phyloP scores from a whole-genome alignment of 2,113 vertebrate species.

The Spea bombifrons region DNA sequence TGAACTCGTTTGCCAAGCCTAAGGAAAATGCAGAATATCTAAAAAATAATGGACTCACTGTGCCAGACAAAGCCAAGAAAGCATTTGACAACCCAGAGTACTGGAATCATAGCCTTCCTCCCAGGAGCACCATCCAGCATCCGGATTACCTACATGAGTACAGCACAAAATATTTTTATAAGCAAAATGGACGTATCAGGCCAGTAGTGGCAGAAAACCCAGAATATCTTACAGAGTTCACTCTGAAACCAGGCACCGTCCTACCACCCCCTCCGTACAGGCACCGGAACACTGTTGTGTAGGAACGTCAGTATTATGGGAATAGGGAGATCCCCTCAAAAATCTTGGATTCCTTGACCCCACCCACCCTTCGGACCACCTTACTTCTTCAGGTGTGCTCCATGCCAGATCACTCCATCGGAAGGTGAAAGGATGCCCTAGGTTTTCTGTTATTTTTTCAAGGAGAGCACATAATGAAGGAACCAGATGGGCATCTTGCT shows the following conservation, averaged over 20 bases:
- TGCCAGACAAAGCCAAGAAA: slow-evolving; percentile 87
- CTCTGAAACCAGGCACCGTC: slow-evolving; percentile 84
- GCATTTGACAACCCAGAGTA: slow-evolving; percentile 98
- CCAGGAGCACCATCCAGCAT: slow-evolving; percentile 77
- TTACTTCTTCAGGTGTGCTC: slow-evolving; percentile 52
- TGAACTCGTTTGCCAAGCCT: slow-evolving; percentile 86
- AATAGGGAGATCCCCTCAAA: slow-evolving; percentile 52
- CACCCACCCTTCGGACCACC: slow-evolving; percentile 32
- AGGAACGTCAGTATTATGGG: slow-evolving; percentile 49
- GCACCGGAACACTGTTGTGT: slow-evolving; percentile 97
- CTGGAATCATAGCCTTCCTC: slow-evolving; percentile 94
- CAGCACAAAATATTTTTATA: slow-evolving; percentile 91
- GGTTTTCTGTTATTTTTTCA: slow-evolving; percentile 27
- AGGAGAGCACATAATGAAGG: slow-evolving; percentile 29
- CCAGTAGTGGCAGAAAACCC: slow-evolving; percentile 90
- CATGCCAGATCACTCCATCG: slow-evolving; percentile 58
- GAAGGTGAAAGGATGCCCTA: slow-evolving; percentile 35
- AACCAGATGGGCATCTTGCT: background rate
- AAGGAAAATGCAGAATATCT: slow-evolving; percentile 74
- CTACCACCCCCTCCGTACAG: slow-evolving; percentile 95
- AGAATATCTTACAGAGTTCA: slow-evolving; percentile 92
- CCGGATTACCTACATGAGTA: slow-evolving; percentile 89
- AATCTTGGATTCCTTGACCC: slow-evolving; percentile 30
- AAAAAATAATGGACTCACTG: slow-evolving; percentile 76
- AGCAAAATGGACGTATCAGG: slow-evolving; percentile 91